phyloP scores from a whole-genome alignment of 1,140 invertebrate genomes.

The Calycopis cecrops region DNA sequence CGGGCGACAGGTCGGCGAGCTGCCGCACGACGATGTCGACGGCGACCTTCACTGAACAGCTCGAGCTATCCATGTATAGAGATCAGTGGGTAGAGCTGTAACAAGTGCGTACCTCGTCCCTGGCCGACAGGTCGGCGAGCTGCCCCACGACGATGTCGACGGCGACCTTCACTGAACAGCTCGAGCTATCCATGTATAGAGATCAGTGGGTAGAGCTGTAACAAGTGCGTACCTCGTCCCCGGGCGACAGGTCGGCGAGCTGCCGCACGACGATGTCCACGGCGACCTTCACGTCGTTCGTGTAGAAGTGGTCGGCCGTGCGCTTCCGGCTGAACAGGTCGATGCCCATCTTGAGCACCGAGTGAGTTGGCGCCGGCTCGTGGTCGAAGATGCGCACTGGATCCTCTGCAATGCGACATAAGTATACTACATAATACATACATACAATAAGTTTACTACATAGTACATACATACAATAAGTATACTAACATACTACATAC shows the following conservation, averaged over 20 bases:
- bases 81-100: no score
- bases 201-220: no score
- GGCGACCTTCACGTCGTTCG: slow-evolving; percentile 93
- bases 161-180: slow-evolving; percentile 92
- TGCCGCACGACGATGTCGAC: slow-evolving; percentile 94
- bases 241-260: slow-evolving; percentile 90
- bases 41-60: slow-evolving; percentile 92
- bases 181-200: no score
- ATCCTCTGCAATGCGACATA: slow-evolving; percentile 80
- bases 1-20: slow-evolving; percentile 90
- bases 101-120: slow-evolving; percentile 88
- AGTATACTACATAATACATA: no score
- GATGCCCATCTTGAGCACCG: slow-evolving; percentile 90
- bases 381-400: slow-evolving; percentile 90
- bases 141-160: slow-evolving; percentile 94
- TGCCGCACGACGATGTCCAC: slow-evolving; percentile 94
- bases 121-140: slow-evolving; percentile 90
- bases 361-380: slow-evolving; percentile 85
- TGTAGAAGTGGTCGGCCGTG: slow-evolving; percentile 91
- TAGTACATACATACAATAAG: no score
- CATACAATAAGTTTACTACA: no score
- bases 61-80: no score
- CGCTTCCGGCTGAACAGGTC: slow-evolving; percentile 86
- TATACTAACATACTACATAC: no score
- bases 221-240: slow-evolving; percentile 88